Evolutionary conservation across 2,888 invertebrate species (phyloP), one percentile per base, ranked within the genome.

Genomic region (Campoplex capitator): DNA sequence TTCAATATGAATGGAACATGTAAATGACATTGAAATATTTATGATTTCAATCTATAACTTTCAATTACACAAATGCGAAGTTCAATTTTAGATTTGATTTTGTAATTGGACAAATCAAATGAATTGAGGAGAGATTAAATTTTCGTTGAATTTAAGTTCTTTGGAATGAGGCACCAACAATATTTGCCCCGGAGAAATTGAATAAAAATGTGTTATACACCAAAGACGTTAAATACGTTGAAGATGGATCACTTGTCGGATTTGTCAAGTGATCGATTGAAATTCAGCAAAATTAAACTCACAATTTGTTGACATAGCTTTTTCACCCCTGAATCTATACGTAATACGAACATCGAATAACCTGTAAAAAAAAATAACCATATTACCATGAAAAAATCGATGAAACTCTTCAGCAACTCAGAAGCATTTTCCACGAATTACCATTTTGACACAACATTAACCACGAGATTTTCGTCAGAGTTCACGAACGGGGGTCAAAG

Each of bases 401-500:
- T 3, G n/a, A 9, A 54, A 2, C 73, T 54, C 18, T 54, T 18
- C 16, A 54, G 32, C 35, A 18, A 35, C 54, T 73, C 9, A 18
- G n/a, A 8, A 11, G 18, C 9, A 32, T 35, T 73, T 73, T 54
- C 18, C 51, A 32, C 18, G 51, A 35, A 28, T 74, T 11, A 7
- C 23, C 18, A 51, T 32, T 74, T 18, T 58, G 58, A 38, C 42
- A 11, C 9, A 23, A 56, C 23, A 58, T 56, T 74, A 42, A 51
- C 38, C 38, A n/a, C 18, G 73, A 56, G 54, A 83, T 75, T 54
- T 62, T 71, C 38, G 48, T 9, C 58, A 79, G 62, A 56, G 74
- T 82, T 78, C 58, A 85, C 67, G 35, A 48, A 62, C 35, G 51
- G 54, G 85, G 81, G 77, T 68, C 54, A 77, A 38, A 82, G 82